Percentiles rank a stretch among this genome's conserved stretches.
Conservation (phyloP, 2,888 invertebrate genomes). For the Baronia brevicornis region DNA sequence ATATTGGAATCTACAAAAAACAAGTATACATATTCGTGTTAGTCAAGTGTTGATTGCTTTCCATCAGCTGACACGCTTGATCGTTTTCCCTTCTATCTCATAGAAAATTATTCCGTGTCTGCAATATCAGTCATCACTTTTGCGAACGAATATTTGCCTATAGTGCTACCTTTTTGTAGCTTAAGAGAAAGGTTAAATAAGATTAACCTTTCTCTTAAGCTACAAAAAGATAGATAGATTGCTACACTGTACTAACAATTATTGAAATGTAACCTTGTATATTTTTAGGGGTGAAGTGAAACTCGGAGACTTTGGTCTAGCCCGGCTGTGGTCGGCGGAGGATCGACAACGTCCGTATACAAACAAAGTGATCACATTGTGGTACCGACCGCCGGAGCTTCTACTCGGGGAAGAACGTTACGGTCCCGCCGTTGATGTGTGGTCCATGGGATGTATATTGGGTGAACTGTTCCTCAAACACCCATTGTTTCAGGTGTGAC, state of each 20-base stretch:
- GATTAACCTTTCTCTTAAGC: too few relatives aligned
- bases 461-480: conserved; percentile 97
- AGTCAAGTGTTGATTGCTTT: too few relatives aligned
- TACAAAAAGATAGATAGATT: too few relatives aligned
- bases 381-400: conserved; percentile 99
- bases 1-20: too few relatives aligned
- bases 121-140: too few relatives aligned
- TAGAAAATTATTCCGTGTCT: too few relatives aligned
- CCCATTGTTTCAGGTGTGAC: conserved; percentile 91
- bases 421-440: conserved; percentile 98
- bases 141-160: too few relatives aligned
- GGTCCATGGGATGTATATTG: conserved; percentile 99
- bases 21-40: too few relatives aligned
- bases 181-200: too few relatives aligned
- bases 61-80: too few relatives aligned
- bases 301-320: conserved; percentile 98
- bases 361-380: conserved; percentile 98
- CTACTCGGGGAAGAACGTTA: conserved; percentile 97
- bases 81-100: too few relatives aligned
- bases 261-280: not conserved
- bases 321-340: conserved; percentile 95
- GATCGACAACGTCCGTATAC: conserved; percentile 97
- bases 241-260: not conserved
- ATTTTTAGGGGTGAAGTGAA: conserved; percentile 96
- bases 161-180: too few relatives aligned